Base-by-base conservation (phyloP, 2,113 vertebrate genomes). In the Oryzias celebensis region DNA sequence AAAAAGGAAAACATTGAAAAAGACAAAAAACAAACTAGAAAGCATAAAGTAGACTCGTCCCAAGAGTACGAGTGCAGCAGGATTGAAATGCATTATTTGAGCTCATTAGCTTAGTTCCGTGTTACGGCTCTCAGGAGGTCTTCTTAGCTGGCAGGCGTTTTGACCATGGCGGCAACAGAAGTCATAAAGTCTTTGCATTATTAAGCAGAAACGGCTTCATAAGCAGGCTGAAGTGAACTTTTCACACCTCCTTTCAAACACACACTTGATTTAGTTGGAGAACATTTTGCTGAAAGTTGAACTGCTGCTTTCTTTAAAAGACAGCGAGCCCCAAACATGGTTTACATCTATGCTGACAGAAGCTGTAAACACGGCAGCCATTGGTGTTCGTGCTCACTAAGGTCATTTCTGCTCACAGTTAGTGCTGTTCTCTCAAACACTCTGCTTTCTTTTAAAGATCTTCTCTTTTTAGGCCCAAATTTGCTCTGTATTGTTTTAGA, bases 331-430 rank as follows among this genome's bases (percentile, higher is more conserved):
- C 10, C 58, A 70, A 77, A 62, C 62, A 70, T 6, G 2, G 4
- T 42, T 36, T 67, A 58, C 20, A 1, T 81, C 62, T 68, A 63
- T 62, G 18, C 52, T 62, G 70, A 75, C 68, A 62, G 15, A 47
- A 58, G 16, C 17, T 70, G 41, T 64, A 72, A 79, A 77, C 69
- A 74, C 16, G 23, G 0, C 20, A 68, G 20, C 16, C 47, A 8
- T 52, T 63, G 60, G 44, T 4, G 5, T 54, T 64, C 69, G 65
- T 14, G 45, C 49, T 78, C 54, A 48, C 59, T 14, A 1, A 10
- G 20, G 26, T 75, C 51, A 83, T 73, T 66, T 53, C 50, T 52
- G 23, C 51, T 5, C 0, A 1, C 20, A 41, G 41, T 62, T 67
- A 52, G 22, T 45, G 49, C 22, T 61, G 13, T 60, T 57, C 64